A percentile compares a stretch with the other conserved stretches of the same genome.
phyloP scores from a whole-genome alignment of 2,113 vertebrate genomes.

The Porphyrio hochstetteri region DNA sequence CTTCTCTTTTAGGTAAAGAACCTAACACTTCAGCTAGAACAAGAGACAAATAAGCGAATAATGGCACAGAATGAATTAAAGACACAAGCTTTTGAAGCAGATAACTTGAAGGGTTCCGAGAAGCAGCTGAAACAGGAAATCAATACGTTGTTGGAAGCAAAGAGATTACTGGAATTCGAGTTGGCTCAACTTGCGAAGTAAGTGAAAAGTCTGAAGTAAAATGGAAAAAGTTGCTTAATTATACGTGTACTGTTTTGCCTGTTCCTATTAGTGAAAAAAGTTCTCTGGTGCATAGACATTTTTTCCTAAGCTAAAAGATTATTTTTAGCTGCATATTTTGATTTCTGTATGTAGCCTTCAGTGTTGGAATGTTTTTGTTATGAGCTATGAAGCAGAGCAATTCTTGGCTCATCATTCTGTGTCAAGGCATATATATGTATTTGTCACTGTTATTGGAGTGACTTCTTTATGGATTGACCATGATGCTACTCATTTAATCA shows the following conservation, averaged over 20 bases:
- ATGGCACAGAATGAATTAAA: conserved; percentile 89
- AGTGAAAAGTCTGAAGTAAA: conserved; percentile 54
- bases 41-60: conserved; percentile 89
- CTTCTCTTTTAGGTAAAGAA: conserved; percentile 83
- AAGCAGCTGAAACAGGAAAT: conserved; percentile 98
- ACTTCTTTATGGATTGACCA: not conserved
- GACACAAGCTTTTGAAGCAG: conserved; percentile 86
- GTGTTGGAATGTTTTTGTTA: conserved; percentile 21
- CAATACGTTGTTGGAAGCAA: conserved; percentile 90
- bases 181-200: conserved; percentile 96
- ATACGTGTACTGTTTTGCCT: not conserved
- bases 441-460: not conserved
- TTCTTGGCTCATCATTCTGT: not conserved
- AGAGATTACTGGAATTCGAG: conserved; percentile 95
- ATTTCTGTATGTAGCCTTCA: not conserved
- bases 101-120: conserved; percentile 90
- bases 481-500: not conserved
- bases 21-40: conserved; percentile 86
- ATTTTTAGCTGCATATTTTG: conserved; percentile 35
- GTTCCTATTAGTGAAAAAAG: not conserved
- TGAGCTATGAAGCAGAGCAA: not conserved
- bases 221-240: conserved; percentile 14
- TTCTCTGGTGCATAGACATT: not conserved
- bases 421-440: not conserved
- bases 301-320: conserved; percentile 1